Conservation (phyloP, 2,113 vertebrate species). For the Chaenocephalus aceratus region DNA sequence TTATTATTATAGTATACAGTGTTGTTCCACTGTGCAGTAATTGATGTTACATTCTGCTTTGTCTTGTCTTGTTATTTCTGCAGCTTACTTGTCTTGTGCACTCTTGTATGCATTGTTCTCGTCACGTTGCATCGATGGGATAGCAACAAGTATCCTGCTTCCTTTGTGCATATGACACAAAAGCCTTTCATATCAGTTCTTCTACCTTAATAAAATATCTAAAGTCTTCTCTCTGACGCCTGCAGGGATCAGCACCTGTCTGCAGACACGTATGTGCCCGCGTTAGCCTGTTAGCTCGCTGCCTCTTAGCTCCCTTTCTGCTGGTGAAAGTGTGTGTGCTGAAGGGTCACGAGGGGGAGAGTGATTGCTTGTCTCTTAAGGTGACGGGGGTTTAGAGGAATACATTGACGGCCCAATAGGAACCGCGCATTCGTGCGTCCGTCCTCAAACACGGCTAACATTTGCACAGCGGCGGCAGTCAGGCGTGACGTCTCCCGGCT, state of each 20-base stretch:
- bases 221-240: neutral
- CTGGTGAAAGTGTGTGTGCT: slow-evolving; percentile 51
- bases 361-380: slow-evolving; percentile 72
- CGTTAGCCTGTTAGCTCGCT: slow-evolving; percentile 34
- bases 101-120: no score
- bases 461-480: slow-evolving; percentile 83
- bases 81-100: no score
- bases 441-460: slow-evolving; percentile 84
- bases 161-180: no score
- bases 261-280: slow-evolving; percentile 60
- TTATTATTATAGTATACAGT: no score
- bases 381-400: slow-evolving; percentile 69
- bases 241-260: slow-evolving; percentile 51
- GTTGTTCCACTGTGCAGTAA: no score
- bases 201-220: no score
- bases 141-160: no score
- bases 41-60: no score
- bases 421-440: slow-evolving; percentile 62
- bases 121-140: no score
- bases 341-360: slow-evolving; percentile 49
- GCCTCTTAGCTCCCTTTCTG: slow-evolving; percentile 62
- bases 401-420: slow-evolving; percentile 40
- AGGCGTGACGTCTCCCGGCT: slow-evolving; percentile 80
- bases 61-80: no score
- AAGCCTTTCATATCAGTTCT: no score